These are phyloP conservation scores for Stegodyphus mimosarum DNA, from an alignment of 1,140 invertebrate genomes.

Conservation along the genomic window DNA sequence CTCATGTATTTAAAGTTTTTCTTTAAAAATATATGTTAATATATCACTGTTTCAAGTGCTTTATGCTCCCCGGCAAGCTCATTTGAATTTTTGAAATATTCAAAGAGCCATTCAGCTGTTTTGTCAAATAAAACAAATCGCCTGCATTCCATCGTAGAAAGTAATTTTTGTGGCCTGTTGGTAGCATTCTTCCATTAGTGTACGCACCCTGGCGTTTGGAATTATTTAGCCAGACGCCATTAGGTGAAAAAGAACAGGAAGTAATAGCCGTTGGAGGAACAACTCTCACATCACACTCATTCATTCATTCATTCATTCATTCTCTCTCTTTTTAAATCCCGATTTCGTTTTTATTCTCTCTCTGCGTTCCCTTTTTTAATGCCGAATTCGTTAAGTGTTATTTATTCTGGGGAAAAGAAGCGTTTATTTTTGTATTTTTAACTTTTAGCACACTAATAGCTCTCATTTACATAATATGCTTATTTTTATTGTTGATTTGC, in stretches of 20 bases:
- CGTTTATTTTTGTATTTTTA: conserved; percentile 57
- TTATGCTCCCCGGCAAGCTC: not conserved
- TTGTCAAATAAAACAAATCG: too few relatives aligned
- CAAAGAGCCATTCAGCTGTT: too few relatives aligned
- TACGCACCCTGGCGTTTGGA: conserved; percentile 20
- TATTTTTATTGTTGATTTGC: conserved; percentile 60
- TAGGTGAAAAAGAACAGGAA: conserved; percentile 58
- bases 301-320: conserved; percentile 15
- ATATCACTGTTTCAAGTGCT: too few relatives aligned
- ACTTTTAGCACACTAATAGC: conserved; percentile 60
- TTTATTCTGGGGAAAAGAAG: conserved; percentile 46
- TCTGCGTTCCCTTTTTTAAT: conserved; percentile 36
- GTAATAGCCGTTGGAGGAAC: conserved; percentile 48
- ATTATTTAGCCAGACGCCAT: conserved; percentile 52
- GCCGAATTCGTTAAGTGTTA: conserved; percentile 58
- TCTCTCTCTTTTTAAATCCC: conserved; percentile 18
- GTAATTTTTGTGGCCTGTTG: not conserved
- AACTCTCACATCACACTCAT: conserved; percentile 42
- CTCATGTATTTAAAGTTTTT: too few relatives aligned
- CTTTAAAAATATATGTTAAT: too few relatives aligned
- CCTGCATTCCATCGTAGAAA: too few relatives aligned
- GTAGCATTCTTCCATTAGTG: conserved; percentile 24
- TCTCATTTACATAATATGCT: conserved; percentile 58
- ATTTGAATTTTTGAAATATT: too few relatives aligned
- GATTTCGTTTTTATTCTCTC: conserved; percentile 40